These are phyloP conservation scores for Heliconius sara DNA, from an alignment of 2,888 invertebrate species.

Conservation along the genomic window DNA sequence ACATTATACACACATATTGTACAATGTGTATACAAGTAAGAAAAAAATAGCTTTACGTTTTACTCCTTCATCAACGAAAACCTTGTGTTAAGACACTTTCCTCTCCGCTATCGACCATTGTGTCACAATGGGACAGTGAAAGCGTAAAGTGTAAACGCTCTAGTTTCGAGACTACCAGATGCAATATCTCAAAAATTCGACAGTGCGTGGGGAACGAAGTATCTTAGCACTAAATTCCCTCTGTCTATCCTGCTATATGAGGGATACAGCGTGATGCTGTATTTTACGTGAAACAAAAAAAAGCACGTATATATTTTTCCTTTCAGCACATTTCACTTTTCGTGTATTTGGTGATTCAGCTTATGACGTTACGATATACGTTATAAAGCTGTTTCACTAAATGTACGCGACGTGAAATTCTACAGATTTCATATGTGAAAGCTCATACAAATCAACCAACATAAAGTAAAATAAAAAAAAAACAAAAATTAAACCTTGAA, in stretches of 20 bases:
- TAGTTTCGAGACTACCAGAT: neutral
- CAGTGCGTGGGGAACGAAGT: neutral
- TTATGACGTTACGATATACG: conserved; percentile 59
- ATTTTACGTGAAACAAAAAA: neutral
- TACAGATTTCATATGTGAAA: neutral
- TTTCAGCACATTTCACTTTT: conserved; percentile 20
- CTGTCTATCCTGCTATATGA: neutral
- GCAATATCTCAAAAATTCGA: neutral
- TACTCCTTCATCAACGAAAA: too few relatives aligned
- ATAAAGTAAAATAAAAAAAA: neutral
- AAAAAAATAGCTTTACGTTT: too few relatives aligned
- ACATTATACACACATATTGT: too few relatives aligned
- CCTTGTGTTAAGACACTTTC: too few relatives aligned
- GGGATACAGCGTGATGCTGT: neutral
- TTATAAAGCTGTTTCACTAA: conserved; percentile 76
- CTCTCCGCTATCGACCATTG: too few relatives aligned
- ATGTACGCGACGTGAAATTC: conserved; percentile 51
- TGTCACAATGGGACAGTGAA: too few relatives aligned
- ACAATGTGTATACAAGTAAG: too few relatives aligned
- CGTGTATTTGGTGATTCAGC: conserved; percentile 83
- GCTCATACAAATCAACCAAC: neutral
- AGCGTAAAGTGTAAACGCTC: too few relatives aligned
- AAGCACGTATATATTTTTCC: neutral
- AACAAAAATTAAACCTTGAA: neutral
- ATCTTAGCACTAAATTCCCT: neutral